Evolutionary conservation across 2,113 vertebrate species (phyloP).

Genomic region (Xenopus laevis): DNA sequence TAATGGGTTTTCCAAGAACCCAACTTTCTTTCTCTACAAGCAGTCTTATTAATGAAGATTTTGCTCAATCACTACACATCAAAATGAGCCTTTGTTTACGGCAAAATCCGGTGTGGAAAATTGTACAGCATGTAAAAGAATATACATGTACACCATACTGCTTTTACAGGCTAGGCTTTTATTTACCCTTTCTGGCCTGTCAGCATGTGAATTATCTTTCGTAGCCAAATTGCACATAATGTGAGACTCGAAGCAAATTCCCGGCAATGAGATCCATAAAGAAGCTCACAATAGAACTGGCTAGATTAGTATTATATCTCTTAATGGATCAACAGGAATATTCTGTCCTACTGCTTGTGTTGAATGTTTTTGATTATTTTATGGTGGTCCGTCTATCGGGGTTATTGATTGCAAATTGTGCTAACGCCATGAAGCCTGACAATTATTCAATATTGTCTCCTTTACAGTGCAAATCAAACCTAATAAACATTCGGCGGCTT

Average conservation of each 20-base stretch:
- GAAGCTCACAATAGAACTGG: not conserved
- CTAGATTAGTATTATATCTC: conserved; percentile 32
- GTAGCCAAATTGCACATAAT: too few species aligned
- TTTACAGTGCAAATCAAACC: conserved; percentile 26
- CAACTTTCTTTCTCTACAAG: too few species aligned
- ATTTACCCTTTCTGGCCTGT: too few species aligned
- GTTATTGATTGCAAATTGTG: conserved; percentile 33
- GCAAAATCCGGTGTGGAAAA: too few species aligned
- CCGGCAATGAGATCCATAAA: not conserved
- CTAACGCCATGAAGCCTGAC: conserved; percentile 28
- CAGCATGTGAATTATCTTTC: too few species aligned
- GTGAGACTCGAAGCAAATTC: not conserved
- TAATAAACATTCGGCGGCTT: conserved; percentile 25
- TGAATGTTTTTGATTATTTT: conserved; percentile 34
- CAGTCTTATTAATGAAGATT: too few species aligned
- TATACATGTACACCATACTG: too few species aligned
- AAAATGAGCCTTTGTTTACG: too few species aligned
- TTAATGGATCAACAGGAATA: conserved; percentile 42
- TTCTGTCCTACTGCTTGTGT: conserved; percentile 26
- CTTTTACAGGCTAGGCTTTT: too few species aligned
- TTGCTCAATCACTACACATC: too few species aligned
- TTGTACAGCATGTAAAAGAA: too few species aligned
- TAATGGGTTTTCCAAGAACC: too few species aligned
- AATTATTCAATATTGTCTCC: conserved; percentile 41
- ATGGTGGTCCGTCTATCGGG: conserved; percentile 21